Conservation (phyloP, 2,888 invertebrate species). For the Melieria picta region DNA sequence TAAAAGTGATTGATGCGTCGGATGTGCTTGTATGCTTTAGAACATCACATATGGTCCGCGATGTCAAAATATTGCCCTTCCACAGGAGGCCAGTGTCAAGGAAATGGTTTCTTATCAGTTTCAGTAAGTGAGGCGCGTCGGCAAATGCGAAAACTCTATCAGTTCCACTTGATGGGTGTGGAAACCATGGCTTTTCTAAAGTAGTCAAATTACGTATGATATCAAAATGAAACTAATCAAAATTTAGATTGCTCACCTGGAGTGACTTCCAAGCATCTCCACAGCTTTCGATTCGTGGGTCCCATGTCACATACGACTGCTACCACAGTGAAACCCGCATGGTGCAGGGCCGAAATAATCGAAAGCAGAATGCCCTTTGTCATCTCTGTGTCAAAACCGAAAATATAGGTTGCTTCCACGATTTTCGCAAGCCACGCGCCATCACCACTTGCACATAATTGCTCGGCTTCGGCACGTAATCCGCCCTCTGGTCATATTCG, state of each 20-base stretch:
- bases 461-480: slow-evolving; percentile 15
- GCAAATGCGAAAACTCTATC: slow-evolving; percentile 35
- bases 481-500: slow-evolving; percentile 12
- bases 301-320: slow-evolving; percentile 33
- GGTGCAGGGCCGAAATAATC: neutral
- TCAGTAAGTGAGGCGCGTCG: slow-evolving; percentile 35
- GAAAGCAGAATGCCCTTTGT: neutral
- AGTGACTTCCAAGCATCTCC: slow-evolving; percentile 31
- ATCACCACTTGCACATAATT: slow-evolving; percentile 26
- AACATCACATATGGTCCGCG: slow-evolving; percentile 13
- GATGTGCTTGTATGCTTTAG: slow-evolving; percentile 9
- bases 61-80: slow-evolving; percentile 11
- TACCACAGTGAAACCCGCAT: slow-evolving; percentile 21
- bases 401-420: slow-evolving; percentile 25
- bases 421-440: slow-evolving; percentile 23
- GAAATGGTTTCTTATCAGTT: slow-evolving; percentile 41
- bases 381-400: slow-evolving; percentile 27
- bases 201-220: neutral
- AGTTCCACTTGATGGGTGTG: slow-evolving; percentile 31
- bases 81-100: slow-evolving; percentile 20
- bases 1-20: slow-evolving; percentile 20
- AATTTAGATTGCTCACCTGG: slow-evolving; percentile 4
- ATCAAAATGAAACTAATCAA: neutral
- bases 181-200: slow-evolving; percentile 39
- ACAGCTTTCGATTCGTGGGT: slow-evolving; percentile 33